A percentile compares a stretch with the other conserved stretches of the same genome.
These are phyloP conservation scores for Vireo altiloquus DNA, from an alignment of 2,113 vertebrate genomes.

Conservation along the genomic window DNA sequence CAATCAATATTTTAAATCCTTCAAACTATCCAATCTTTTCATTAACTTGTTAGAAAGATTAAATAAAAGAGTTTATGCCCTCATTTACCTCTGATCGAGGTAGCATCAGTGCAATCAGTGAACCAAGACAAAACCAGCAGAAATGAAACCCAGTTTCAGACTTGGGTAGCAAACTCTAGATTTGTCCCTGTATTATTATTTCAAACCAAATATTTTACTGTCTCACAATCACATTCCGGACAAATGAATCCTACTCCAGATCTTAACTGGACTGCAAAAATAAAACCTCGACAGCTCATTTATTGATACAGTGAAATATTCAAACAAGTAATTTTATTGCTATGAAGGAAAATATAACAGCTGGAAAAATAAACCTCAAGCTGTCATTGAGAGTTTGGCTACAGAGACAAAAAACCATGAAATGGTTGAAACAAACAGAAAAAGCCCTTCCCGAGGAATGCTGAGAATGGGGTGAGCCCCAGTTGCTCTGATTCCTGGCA, in stretches of 20 bases:
- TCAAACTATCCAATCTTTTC: neutral
- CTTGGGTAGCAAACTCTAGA: neutral
- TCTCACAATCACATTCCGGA: neutral
- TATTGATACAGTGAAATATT: slow-evolving; percentile 48
- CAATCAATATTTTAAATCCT: neutral
- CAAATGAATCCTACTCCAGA: neutral
- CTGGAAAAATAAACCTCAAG: slow-evolving; percentile 58
- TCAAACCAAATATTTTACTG: slow-evolving; percentile 7
- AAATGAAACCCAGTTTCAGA: neutral
- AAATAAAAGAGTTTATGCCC: neutral
- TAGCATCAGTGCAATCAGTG: neutral
- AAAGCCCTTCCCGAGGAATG: neutral
- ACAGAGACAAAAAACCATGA: neutral
- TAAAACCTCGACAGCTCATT: slow-evolving; percentile 43
- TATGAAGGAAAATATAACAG: slow-evolving; percentile 50
- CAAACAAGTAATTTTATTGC: slow-evolving; percentile 58
- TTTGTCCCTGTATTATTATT: neutral
- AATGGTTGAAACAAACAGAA: slow-evolving; percentile 4
- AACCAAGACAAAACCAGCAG: neutral
- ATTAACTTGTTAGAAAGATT: neutral
- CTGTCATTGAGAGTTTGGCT: slow-evolving; percentile 28
- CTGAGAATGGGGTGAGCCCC: neutral
- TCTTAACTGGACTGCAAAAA: slow-evolving; percentile 33
- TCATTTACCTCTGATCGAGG: neutral
- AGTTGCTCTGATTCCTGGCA: neutral